Evolutionary conservation across 2,797 vertebrate species (phyloP), one percentile per base, ranked within the genome.

Genomic region (Coranthus polyacanthus): DNA sequence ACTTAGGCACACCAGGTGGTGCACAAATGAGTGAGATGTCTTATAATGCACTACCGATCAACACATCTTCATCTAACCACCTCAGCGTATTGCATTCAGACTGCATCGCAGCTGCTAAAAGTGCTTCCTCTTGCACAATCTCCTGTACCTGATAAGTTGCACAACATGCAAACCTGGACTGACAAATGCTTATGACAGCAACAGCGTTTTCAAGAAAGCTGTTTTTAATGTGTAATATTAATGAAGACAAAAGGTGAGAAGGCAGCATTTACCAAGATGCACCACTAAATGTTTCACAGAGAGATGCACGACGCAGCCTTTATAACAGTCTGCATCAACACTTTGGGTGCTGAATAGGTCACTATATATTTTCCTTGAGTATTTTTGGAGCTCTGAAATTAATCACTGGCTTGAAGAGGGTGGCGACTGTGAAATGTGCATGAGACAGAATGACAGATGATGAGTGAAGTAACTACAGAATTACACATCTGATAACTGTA

Each of bases 361-460:
- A 20, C 36, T 34, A 60, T 21, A 20, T 22, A 53, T 56, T 17
- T 17, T 39, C 44, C 29, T 1, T 12, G 37, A 24, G 42, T 45
- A 24, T 50, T 51, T 67, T 55, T 24, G 29, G 6, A 49, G 36
- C 38, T 56, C 21, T 54, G 36, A 70, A 52, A 39, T 36, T 29
- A n/a, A 53, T 62, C 45, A 49, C 61, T 72, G 80, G 68, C 68
- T 47, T 79, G 45, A 80, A 78, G 8, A 66, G 51, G 70, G 61
- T 26, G 43, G 51, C 57, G 62, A 49, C 15, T 26, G 67, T 44
- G 15, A 77, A 55, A 62, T 34, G 49, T 57, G 54, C 43, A 63
- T 18, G 61, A 61, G 65, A 81, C 46, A 20, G 64, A 73, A 68
- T 45, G 39, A 78, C 41, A 43, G 16, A 42, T 11, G 16, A 42